Conservation (phyloP, 2,888 invertebrate genomes). For the Cerastis rubricosa region DNA sequence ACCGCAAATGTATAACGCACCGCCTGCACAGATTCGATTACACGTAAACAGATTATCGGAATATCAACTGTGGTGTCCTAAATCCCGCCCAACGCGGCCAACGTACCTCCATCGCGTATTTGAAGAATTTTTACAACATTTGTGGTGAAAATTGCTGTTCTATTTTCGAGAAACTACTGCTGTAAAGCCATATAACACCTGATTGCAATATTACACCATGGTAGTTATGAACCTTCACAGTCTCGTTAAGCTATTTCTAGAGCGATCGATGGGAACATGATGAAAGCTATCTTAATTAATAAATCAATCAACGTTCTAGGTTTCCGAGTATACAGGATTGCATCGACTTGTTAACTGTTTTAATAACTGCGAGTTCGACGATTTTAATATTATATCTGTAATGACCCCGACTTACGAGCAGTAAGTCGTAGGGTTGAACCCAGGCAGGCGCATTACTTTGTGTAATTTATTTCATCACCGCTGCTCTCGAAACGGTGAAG, state of each 20-base stretch:
- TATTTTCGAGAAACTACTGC: conserved; percentile 25
- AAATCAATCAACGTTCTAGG: conserved; percentile 33
- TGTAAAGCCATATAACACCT: conserved; percentile 1
- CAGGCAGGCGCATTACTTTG: too few species aligned
- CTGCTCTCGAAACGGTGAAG: too few species aligned
- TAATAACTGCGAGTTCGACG: neutral
- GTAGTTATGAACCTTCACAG: neutral
- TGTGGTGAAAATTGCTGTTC: conserved; percentile 4
- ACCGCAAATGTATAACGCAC: conserved; percentile 46
- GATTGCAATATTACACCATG: conserved; percentile 22
- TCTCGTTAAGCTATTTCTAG: neutral
- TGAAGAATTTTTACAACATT: conserved; percentile 32
- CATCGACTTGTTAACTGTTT: conserved; percentile 6
- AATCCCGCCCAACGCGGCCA: conserved; percentile 11
- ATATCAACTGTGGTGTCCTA: conserved; percentile 59
- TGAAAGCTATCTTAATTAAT: conserved; percentile 25
- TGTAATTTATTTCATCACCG: too few species aligned
- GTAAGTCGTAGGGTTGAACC: too few species aligned
- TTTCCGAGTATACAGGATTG: conserved; percentile 16
- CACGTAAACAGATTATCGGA: conserved; percentile 75
- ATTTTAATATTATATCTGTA: conserved; percentile 6
- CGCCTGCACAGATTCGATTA: conserved; percentile 67
- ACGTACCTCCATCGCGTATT: conserved; percentile 19
- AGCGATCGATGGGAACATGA: neutral
- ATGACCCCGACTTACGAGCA: too few species aligned